Evolutionary conservation across 2,888 invertebrate genomes (phyloP).

Genomic region (Drosophila mulleri): DNA sequence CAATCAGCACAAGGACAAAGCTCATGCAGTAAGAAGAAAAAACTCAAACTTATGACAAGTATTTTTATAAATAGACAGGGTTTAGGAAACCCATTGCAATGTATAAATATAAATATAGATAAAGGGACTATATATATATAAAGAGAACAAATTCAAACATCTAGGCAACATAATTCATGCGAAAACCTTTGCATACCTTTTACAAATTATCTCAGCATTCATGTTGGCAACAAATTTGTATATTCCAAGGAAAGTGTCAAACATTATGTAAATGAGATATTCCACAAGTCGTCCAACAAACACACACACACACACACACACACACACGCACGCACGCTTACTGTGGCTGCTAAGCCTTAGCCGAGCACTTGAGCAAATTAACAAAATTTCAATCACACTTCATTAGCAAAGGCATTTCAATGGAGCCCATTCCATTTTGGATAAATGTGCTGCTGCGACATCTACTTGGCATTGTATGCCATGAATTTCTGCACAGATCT

Average conservation of each 20-base stretch:
- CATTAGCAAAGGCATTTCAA: slow-evolving; percentile 76
- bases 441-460: neutral
- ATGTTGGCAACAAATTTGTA: slow-evolving; percentile 53
- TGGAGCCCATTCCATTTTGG: slow-evolving; percentile 26
- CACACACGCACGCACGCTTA: neutral
- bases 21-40: neutral
- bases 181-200: neutral
- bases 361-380: slow-evolving; percentile 76
- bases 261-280: slow-evolving; percentile 53
- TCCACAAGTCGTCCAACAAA: slow-evolving; percentile 31
- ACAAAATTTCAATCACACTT: slow-evolving; percentile 82
- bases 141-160: neutral
- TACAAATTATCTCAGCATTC: slow-evolving; percentile 29
- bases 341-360: slow-evolving; percentile 26
- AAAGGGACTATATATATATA: neutral
- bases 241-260: slow-evolving; percentile 40
- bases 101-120: neutral
- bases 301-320: neutral
- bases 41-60: neutral
- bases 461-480: slow-evolving; percentile 9
- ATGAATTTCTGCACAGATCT: slow-evolving; percentile 26
- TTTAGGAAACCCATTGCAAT: too few relatives aligned
- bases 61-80: neutral
- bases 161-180: neutral
- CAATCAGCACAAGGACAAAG: neutral